Evolutionary conservation across 2,797 vertebrate species (phyloP), one percentile per base, ranked within the genome.

Genomic region (Mormyrops boulengeri): DNA sequence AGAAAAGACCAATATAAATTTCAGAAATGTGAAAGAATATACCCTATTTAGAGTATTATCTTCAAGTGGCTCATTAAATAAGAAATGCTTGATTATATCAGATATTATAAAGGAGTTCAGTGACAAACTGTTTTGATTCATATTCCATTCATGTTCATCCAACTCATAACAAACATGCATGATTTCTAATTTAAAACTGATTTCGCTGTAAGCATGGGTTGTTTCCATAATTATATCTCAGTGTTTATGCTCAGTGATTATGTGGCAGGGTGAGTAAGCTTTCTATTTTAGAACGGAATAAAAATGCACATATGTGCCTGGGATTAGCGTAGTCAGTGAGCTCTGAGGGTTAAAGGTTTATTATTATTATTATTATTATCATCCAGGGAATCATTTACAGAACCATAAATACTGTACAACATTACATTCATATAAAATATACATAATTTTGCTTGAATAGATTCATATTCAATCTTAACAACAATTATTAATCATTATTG

Each of bases 141-240:
- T 91, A 87, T 88, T 89, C 91, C 91, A 93, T 91, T 91, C 69
- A 92, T 91, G 92, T 91, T 89, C 91, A 92, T 92, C 22, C 38
- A 91, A 90, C 90, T 88, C 69, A 92, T 90, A 93, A 92, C 92
- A 91, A 92, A 92, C 90, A 53, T 87, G 89, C 90, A 90, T 90
- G 90, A 90, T 88, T 50, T 90, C 90, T 91, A 90, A 92, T 92
- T 91, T 92, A 92, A 90, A 92, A 92, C 8, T 91, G 87, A 92
- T 93, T 92, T 94, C 90, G 90, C 91, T 92, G 93, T 92, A 95
- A 94, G 94, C 94, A 91, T 87, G 89, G 90, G 87, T 88, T 82
- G 89, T 91, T 91, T 91, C 62, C 3, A 55, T 57, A 85, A 62
- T 88, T 88, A 34, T 12, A 90, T 88, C 73, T 4, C 30, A 47